Evolutionary conservation across 2,797 vertebrate genomes (phyloP).

Genomic region (Anabacerthia variegaticeps): DNA sequence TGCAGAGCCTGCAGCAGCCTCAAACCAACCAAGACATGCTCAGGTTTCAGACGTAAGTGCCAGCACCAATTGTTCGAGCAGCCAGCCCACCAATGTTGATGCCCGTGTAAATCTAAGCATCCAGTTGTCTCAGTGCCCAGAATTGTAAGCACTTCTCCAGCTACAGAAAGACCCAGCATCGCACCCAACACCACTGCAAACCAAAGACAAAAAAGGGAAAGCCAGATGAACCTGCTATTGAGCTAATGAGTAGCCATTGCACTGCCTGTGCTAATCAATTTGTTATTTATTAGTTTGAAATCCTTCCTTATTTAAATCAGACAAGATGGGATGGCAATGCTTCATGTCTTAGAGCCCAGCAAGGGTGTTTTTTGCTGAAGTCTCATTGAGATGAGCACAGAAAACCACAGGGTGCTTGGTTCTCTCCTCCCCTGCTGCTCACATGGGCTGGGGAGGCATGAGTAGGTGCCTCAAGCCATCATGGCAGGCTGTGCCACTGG

Average conservation of each 20-base stretch:
- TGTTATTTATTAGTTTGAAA: background rate
- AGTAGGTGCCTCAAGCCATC: background rate
- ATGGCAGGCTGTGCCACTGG: background rate
- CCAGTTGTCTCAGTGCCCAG: background rate
- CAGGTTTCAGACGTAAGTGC: background rate
- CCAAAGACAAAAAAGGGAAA: background rate
- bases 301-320: background rate
- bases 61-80: too few species aligned
- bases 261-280: background rate
- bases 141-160: background rate
- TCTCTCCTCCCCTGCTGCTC: background rate
- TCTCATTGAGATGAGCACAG: background rate
- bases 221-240: background rate
- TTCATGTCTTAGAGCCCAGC: background rate
- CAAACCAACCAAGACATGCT: background rate
- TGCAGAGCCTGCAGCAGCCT: background rate
- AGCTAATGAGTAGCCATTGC: background rate
- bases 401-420: background rate
- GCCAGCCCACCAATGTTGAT: background rate
- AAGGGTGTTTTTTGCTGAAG: background rate
- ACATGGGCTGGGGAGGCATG: accelerated
- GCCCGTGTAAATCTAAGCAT: background rate
- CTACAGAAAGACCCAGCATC: background rate
- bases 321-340: background rate
- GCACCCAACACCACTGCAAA: background rate